phyloP scores from a whole-genome alignment of 2,888 invertebrate species.

The Chrysomela aeneicollis region DNA sequence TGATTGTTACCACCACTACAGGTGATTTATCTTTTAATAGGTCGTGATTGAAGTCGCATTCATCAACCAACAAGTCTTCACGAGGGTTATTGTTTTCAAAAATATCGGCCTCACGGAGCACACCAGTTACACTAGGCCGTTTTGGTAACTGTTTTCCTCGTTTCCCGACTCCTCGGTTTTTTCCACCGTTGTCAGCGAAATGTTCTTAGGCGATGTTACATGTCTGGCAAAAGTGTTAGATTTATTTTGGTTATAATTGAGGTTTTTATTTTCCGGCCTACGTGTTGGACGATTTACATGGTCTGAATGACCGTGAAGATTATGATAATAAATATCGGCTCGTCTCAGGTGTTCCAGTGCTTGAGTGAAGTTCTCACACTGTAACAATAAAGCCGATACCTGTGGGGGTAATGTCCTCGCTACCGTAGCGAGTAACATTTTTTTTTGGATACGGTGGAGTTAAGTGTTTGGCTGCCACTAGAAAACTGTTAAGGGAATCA shows the following conservation, averaged over 20 bases:
- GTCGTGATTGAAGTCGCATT: background rate
- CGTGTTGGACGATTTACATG: background rate
- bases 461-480: background rate
- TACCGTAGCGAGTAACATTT: background rate
- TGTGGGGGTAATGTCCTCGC: background rate
- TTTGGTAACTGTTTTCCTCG: background rate
- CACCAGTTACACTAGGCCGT: constrained; percentile 1
- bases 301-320: background rate
- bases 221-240: background rate
- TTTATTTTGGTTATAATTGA: background rate
- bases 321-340: background rate
- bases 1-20: background rate
- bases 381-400: constrained; percentile 2
- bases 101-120: background rate
- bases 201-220: background rate
- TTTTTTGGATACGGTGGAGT: constrained; percentile 4
- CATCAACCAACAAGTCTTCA: background rate
- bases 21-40: background rate
- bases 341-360: background rate
- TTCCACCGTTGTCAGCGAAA: background rate
- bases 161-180: background rate
- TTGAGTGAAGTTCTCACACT: background rate
- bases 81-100: background rate
- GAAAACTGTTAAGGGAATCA: background rate
- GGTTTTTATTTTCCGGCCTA: background rate